A percentile compares a stretch with the other conserved stretches of the same genome.
Conservation (phyloP, 1,140 invertebrate genomes). For the Pinna nobilis region DNA sequence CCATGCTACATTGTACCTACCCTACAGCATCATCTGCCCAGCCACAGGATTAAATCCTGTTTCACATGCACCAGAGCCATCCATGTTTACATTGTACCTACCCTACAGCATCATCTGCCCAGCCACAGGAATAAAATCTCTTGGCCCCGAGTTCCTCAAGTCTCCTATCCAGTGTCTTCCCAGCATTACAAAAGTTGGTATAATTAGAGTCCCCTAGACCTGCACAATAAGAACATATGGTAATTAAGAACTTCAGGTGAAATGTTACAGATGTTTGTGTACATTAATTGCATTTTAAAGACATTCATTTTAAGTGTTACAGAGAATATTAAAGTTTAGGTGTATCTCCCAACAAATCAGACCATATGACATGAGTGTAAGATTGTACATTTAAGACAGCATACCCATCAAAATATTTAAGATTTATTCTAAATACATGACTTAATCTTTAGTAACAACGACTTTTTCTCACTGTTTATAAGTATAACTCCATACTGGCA, state of each 20-base stretch:
- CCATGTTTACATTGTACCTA: conserved; percentile 45
- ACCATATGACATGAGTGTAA: too few species aligned
- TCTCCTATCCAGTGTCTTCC: conserved; percentile 73
- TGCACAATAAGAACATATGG: conserved; percentile 45
- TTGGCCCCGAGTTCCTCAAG: conserved; percentile 76
- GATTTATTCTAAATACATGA: too few species aligned
- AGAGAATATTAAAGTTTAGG: neutral
- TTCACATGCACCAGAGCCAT: neutral
- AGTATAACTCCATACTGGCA: too few species aligned
- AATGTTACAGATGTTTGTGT: neutral
- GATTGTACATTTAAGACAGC: too few species aligned
- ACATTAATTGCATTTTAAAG: neutral
- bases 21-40: too few species aligned
- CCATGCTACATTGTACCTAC: too few species aligned
- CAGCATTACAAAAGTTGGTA: conserved; percentile 78
- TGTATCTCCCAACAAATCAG: too few species aligned
- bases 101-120: conserved; percentile 79
- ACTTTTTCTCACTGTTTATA: too few species aligned
- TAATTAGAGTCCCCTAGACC: conserved; percentile 79
- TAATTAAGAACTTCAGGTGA: neutral
- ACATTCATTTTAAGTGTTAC: neutral
- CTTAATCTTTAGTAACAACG: too few species aligned
- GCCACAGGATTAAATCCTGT: neutral
- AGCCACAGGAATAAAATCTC: conserved; percentile 75
- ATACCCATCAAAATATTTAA: too few species aligned